Evolutionary conservation across 1,140 invertebrate genomes (phyloP).

Genomic region (Neodiprion fabricii): DNA sequence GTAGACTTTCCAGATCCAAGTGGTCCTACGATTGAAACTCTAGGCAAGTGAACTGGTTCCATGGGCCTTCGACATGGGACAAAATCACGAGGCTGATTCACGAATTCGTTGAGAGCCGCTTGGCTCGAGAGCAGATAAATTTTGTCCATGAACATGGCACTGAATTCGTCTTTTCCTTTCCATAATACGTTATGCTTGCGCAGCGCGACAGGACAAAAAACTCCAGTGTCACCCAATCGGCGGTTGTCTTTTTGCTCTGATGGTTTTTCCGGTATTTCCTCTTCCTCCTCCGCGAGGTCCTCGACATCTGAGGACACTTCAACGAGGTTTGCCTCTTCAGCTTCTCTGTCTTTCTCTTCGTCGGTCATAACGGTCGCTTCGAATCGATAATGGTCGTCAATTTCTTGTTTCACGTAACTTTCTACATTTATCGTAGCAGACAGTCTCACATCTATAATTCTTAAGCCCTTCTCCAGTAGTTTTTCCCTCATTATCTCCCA

Average conservation of each 20-base stretch:
- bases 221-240: constrained; percentile 61
- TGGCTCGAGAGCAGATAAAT: constrained; percentile 59
- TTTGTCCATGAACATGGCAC: constrained; percentile 59
- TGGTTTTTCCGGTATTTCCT: constrained; percentile 38
- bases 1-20: constrained; percentile 62
- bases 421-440: not conserved
- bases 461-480: constrained; percentile 19
- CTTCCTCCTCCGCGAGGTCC: constrained; percentile 41
- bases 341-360: constrained; percentile 36
- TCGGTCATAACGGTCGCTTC: constrained; percentile 35
- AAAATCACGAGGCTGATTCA: constrained; percentile 54
- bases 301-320: constrained; percentile 34
- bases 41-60: constrained; percentile 54
- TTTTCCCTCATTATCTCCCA: constrained; percentile 18
- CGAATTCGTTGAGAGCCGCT: constrained; percentile 55
- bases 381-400: constrained; percentile 38
- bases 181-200: constrained; percentile 61
- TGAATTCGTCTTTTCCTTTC: constrained; percentile 64
- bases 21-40: constrained; percentile 63
- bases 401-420: constrained; percentile 29
- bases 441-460: constrained; percentile 18
- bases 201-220: constrained; percentile 65
- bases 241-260: constrained; percentile 42
- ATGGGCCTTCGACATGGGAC: constrained; percentile 52
- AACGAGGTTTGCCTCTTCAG: constrained; percentile 19